Evolutionary conservation across 2,797 vertebrate genomes (phyloP).

Genomic region (Buceros bicornis): DNA sequence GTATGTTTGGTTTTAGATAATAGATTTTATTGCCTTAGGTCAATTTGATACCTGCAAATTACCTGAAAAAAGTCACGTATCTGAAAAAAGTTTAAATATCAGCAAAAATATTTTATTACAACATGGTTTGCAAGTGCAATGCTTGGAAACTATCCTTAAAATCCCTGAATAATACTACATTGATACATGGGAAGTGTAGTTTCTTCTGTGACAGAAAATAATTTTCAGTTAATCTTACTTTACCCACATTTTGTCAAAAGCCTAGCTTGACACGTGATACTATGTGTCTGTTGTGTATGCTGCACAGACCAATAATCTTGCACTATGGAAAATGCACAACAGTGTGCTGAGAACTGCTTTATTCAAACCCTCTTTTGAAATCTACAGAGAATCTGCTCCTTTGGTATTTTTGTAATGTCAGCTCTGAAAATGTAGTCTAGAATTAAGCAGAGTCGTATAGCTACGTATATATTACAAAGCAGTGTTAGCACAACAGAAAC

Average conservation of each 20-base stretch:
- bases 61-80: neutral
- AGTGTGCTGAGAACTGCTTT: neutral
- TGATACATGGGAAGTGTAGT: neutral
- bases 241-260: neutral
- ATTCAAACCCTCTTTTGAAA: neutral
- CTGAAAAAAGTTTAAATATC: neutral
- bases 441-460: neutral
- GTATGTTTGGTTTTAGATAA: neutral
- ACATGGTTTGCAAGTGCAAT: neutral
- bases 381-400: neutral
- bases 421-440: neutral
- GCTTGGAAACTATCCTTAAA: neutral
- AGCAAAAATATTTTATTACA: neutral
- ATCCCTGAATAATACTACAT: neutral
- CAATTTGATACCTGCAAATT: neutral
- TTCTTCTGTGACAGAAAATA: neutral
- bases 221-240: neutral
- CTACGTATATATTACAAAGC: neutral
- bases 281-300: neutral
- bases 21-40: neutral
- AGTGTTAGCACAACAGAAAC: neutral
- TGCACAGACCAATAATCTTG: too few species aligned
- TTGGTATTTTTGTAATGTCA: neutral
- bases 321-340: neutral
- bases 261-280: neutral